Percentiles rank a stretch among this genome's conserved stretches.
Conservation (phyloP, 2,113 vertebrate genomes). For the Oncorhynchus nerka region DNA sequence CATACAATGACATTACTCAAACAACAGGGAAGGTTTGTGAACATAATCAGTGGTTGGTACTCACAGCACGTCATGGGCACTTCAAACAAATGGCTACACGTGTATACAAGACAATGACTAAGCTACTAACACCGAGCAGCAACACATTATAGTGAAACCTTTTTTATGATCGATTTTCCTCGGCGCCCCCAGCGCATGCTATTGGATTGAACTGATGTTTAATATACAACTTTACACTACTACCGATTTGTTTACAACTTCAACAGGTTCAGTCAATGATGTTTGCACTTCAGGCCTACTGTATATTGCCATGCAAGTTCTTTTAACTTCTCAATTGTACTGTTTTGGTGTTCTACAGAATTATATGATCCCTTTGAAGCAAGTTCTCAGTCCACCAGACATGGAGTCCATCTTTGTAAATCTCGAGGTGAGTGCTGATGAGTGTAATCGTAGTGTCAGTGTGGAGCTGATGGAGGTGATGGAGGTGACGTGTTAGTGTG, state of each 20-base stretch:
- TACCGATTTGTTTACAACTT: neutral
- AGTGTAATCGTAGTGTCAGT: neutral
- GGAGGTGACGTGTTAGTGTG: too few relatives aligned
- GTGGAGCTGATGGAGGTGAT: too few relatives aligned
- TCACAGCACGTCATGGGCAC: too few relatives aligned
- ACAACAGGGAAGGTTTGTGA: too few relatives aligned
- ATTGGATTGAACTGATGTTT: slow-evolving; percentile 1
- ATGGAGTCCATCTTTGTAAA: slow-evolving; percentile 95
- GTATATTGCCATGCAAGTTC: too few relatives aligned
- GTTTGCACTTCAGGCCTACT: too few relatives aligned
- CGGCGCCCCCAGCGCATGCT: slow-evolving; percentile 3
- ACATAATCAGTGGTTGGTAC: too few relatives aligned
- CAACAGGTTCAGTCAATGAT: too few relatives aligned
- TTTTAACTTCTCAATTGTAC: neutral
- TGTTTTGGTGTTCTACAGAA: slow-evolving; percentile 74
- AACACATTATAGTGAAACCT: neutral
- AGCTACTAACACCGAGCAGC: neutral
- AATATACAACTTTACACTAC: neutral
- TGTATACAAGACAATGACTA: neutral
- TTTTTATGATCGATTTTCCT: slow-evolving; percentile 18
- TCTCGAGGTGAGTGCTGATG: slow-evolving; percentile 81
- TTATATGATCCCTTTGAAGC: slow-evolving; percentile 90
- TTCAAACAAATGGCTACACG: too few relatives aligned
- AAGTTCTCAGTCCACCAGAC: slow-evolving; percentile 84
- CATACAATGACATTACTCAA: too few relatives aligned